These are phyloP conservation scores for Tenthredo scrophulariae DNA, from an alignment of 2,888 invertebrate genomes.

Conservation along the genomic window DNA sequence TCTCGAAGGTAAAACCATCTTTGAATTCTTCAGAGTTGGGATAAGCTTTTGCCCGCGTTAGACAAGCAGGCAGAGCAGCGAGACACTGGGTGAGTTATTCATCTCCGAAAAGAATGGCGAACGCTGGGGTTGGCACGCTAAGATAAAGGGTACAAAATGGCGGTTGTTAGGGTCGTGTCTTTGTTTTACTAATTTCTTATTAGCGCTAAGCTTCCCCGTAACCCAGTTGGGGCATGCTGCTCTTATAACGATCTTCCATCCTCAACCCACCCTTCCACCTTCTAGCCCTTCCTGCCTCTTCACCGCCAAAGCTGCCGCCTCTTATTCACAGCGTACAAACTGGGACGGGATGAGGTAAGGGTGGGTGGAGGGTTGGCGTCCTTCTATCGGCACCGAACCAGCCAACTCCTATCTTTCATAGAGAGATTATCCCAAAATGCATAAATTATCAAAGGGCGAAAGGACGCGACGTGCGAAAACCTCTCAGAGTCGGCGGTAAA, in stretches of 20 bases:
- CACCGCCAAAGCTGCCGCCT: slow-evolving; percentile 27
- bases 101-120: slow-evolving; percentile 50
- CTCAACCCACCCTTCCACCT: slow-evolving; percentile 24
- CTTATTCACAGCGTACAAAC: slow-evolving; percentile 43
- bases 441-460: slow-evolving; percentile 68
- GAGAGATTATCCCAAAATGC: slow-evolving; percentile 71
- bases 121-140: slow-evolving; percentile 52
- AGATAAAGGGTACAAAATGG: slow-evolving; percentile 57
- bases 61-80: slow-evolving; percentile 32
- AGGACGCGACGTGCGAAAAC: slow-evolving; percentile 19
- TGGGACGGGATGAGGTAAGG: slow-evolving; percentile 24
- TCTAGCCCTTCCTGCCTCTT: slow-evolving; percentile 51
- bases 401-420: slow-evolving; percentile 64
- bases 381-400: slow-evolving; percentile 60
- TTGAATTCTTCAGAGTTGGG: slow-evolving; percentile 50
- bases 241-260: slow-evolving; percentile 53
- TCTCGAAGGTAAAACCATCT: slow-evolving; percentile 51
- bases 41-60: slow-evolving; percentile 39
- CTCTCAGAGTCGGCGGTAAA: slow-evolving; percentile 46
- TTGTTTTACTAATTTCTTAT: slow-evolving; percentile 66
- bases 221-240: slow-evolving; percentile 54
- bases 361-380: slow-evolving; percentile 52
- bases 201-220: slow-evolving; percentile 61
- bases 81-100: slow-evolving; percentile 48
- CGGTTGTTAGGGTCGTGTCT: slow-evolving; percentile 59